Percentiles rank a stretch among this genome's conserved stretches.
Evolutionary conservation across 2,888 invertebrate species (phyloP).

Genomic region (Caenorhabditis sp.): DNA sequence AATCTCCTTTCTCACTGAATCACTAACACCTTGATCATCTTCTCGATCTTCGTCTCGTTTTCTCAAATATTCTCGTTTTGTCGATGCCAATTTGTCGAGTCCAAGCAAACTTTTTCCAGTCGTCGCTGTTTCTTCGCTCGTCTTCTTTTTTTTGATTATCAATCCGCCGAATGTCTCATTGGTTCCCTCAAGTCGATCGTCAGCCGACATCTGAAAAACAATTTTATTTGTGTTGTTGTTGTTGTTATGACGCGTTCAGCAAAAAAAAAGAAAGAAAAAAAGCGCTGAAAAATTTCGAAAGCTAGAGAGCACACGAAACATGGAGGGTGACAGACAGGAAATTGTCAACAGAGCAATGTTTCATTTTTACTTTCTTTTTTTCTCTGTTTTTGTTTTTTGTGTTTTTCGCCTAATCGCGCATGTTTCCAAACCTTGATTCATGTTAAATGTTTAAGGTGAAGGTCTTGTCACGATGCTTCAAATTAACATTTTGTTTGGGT

Average conservation of each 20-base stretch:
- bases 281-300: not conserved
- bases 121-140: slow-evolving; percentile 8
- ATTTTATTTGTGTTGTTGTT: not conserved
- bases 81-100: slow-evolving; percentile 72
- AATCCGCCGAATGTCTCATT: slow-evolving; percentile 50
- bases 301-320: not conserved
- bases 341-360: not conserved
- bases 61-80: slow-evolving; percentile 64
- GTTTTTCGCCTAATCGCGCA: not conserved
- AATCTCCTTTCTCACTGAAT: slow-evolving; percentile 57
- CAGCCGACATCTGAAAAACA: slow-evolving; percentile 22
- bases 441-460: not conserved
- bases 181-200: slow-evolving; percentile 56
- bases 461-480: too few species aligned
- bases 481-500: not conserved
- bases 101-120: slow-evolving; percentile 71
- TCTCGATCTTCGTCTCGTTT: slow-evolving; percentile 39
- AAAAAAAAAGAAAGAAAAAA: not conserved
- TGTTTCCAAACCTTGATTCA: not conserved
- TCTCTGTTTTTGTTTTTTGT: not conserved
- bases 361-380: not conserved
- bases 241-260: not conserved
- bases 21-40: slow-evolving; percentile 54
- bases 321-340: not conserved
- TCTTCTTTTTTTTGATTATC: slow-evolving; percentile 40